phyloP scores from a whole-genome alignment of 2,888 invertebrate species.

The Ametastegia equiseti region DNA sequence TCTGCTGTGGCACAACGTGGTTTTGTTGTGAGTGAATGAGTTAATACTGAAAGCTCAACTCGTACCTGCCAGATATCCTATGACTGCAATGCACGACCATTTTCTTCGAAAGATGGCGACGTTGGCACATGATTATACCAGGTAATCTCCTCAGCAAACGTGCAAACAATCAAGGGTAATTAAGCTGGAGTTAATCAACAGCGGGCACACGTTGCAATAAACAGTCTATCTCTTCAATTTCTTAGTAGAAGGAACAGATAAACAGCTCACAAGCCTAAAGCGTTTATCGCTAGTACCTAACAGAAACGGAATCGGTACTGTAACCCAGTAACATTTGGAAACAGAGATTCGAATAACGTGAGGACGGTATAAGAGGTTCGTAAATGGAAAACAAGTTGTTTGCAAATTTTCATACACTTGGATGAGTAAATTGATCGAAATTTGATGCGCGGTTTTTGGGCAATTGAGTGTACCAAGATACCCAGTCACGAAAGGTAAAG shows the following conservation, averaged over 20 bases:
- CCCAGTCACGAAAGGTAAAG: neutral
- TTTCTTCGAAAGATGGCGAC: neutral
- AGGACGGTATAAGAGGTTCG: neutral
- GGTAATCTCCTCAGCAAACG: neutral
- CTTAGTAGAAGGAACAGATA: neutral
- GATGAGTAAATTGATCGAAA: neutral
- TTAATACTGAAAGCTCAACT: neutral
- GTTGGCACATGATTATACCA: too few species aligned
- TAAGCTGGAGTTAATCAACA: constrained; percentile 14
- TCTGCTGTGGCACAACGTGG: neutral
- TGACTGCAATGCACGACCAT: neutral
- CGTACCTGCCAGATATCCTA: neutral
- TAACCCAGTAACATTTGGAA: neutral
- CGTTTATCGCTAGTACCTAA: neutral
- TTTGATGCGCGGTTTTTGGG: neutral
- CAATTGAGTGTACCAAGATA: constrained; percentile 8
- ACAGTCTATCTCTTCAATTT: neutral
- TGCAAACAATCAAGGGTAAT: constrained; percentile 12
- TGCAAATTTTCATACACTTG: neutral
- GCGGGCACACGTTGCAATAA: neutral
- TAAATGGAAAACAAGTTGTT: neutral
- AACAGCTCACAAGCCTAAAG: neutral
- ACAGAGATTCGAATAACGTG: neutral
- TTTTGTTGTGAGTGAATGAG: neutral
- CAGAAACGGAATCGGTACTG: neutral